Base-by-base conservation (phyloP, 2,113 vertebrate species). In the Octodon degus region DNA sequence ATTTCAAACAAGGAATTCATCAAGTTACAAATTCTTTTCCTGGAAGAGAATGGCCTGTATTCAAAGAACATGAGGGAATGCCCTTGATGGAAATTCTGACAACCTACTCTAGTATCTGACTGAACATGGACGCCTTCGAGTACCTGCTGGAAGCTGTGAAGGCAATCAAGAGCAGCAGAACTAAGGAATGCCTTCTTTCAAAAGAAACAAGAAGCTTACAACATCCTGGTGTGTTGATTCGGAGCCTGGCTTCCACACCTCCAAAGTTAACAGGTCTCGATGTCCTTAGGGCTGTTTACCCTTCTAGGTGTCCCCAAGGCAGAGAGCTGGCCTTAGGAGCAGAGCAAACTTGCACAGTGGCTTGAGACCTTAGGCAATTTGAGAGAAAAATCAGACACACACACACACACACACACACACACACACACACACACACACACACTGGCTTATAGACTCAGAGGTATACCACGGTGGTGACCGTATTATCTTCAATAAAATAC, bases 1-100 rank as follows among this genome's bases (percentile, higher is more conserved):
- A 92, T 97, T 98, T 98, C 92, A 94, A 97, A 98, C 95, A 96
- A 95, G 85, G 65, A 96, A 97, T 92, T 97, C 92, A 97, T 97
- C 92, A 97, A 96, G 65, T 82, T 94, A 94, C 67, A 95, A 89
- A 93, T 97, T 97, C 82, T 95, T 96, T 93, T 55, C 40, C 62
- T 92, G 43, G 95, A 92, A 77, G n/a, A 90, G 94, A 86, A 88
- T 20, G 55, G 32, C 86, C 60, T 86, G n/a, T 94, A 93, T 95
- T 97, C 70, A 96, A 74, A 90, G 95, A 97, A 58, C 50, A 34
- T 24, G 19, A 81, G 34, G 70, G 25, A 34, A 55, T 58, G 87
- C 14, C 90, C 90, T 94, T 97, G 84, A 85, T 95, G 89, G 86
- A 76, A 93, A 82, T 76, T 87, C 40, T 81, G 58, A 93, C 63